Evolutionary conservation across 2,888 invertebrate genomes (phyloP).

Genomic region (Sialis fuliginosa): DNA sequence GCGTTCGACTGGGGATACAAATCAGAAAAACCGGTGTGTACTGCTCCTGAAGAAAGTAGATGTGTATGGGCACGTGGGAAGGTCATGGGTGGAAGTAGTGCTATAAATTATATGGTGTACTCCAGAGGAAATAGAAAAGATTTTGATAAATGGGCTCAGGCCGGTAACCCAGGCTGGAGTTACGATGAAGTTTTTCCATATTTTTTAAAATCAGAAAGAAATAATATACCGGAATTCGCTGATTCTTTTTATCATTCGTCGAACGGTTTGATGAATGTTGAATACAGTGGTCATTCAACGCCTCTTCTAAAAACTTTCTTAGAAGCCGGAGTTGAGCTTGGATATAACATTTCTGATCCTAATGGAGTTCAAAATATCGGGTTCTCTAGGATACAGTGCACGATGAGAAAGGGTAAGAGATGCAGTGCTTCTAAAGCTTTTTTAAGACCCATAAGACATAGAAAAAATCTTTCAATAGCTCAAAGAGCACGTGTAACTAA

Average conservation of each 20-base stretch:
- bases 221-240: conserved; percentile 34
- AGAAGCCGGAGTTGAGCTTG: conserved; percentile 46
- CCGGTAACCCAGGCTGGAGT: conserved; percentile 69
- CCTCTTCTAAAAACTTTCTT: conserved; percentile 44
- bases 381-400: conserved; percentile 53
- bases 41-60: conserved; percentile 29
- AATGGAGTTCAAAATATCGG: conserved; percentile 46
- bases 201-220: conserved; percentile 63
- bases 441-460: conserved; percentile 41
- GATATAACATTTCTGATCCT: conserved; percentile 52
- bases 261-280: conserved; percentile 50
- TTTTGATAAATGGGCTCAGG: conserved; percentile 63
- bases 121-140: conserved; percentile 63
- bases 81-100: conserved; percentile 65
- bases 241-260: conserved; percentile 48
- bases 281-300: conserved; percentile 42
- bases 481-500: conserved; percentile 48
- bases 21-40: conserved; percentile 37
- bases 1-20: conserved; percentile 60
- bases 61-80: conserved; percentile 63
- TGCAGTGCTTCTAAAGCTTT: conserved; percentile 71
- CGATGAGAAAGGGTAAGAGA: conserved; percentile 49
- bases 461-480: conserved; percentile 52
- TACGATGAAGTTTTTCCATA: conserved; percentile 54
- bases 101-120: conserved; percentile 73